Evolutionary conservation across 2,797 vertebrate genomes (phyloP), one percentile per base, ranked within the genome.

Genomic region (Paguma larvata): DNA sequence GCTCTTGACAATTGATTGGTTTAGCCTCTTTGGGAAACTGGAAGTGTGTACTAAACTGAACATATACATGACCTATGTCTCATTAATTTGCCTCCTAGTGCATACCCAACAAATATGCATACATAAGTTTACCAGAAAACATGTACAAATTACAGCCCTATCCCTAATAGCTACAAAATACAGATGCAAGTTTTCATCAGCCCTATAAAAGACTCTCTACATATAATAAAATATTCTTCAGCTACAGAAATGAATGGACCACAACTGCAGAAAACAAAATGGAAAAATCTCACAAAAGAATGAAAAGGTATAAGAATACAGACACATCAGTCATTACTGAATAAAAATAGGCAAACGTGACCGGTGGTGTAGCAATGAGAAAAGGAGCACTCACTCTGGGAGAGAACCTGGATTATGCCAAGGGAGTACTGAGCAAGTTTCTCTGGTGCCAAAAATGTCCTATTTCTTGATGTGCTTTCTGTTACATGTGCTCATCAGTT

Each of bases 231-330:
- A 27, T 9, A 21, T 2, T 34, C 23, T 46, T 70, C 15, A 7
- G 12, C 4, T 12, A 30, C 6, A 2, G n/a, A 0, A 38, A 72
- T 9, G 19, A 87, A n/a, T 0, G 3, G 51, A 30, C 4, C 82
- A 15, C 10, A 88, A 8, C 15, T n/a, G 7, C 12, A 15, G 18
- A 10, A 63, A 79, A 18, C 1, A n/a, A 72, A 9, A 18, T 3
- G 2, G 14, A 27, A 2, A 41, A 70, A 18, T 41, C 30, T 65
- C n/a, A 0, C 46, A 30, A 16, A 70, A 86, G 30, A 77, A 27
- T 2, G 32, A 32, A 38, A 90, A 44, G 14, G 2, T 44, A 3
- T 53, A 88, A 48, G 68, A 73, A 89, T n/a, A 65, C 0, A 62
- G 41, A 82, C n/a, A 27, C 5, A 32, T 25, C 41, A 27, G 38